A percentile compares a stretch with the other conserved stretches of the same genome.
phyloP scores from a whole-genome alignment of 2,113 vertebrate genomes.

The Mystacornis crossleyi region DNA sequence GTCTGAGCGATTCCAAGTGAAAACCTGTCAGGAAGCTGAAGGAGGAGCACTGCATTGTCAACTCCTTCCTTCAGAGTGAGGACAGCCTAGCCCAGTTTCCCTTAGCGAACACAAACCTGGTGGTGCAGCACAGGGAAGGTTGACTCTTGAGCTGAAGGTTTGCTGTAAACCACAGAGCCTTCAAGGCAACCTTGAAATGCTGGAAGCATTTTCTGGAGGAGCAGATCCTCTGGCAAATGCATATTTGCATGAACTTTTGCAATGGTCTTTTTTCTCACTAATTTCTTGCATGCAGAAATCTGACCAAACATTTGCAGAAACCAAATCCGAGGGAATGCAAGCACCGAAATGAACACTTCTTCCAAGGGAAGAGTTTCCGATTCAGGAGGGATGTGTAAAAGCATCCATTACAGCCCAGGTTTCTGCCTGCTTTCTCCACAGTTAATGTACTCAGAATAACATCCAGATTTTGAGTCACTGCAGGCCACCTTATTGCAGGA shows the following conservation, averaged over 20 bases:
- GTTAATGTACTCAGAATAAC: not conserved
- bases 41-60: not conserved
- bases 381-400: not conserved
- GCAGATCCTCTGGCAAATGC: not conserved
- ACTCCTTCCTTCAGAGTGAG: not conserved
- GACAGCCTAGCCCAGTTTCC: not conserved
- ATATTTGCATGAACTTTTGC: not conserved
- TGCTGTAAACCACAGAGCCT: not conserved
- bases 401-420: not conserved
- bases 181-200: not conserved
- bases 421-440: not conserved
- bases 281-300: not conserved
- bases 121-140: not conserved
- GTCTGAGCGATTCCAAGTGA: not conserved
- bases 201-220: not conserved
- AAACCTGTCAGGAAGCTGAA: not conserved
- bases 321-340: not conserved
- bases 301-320: not conserved
- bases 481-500: not conserved
- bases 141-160: not conserved
- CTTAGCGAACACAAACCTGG: not conserved
- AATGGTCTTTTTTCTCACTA: not conserved
- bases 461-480: not conserved
- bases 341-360: accelerated
- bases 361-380: not conserved